A percentile compares a stretch with the other conserved stretches of the same genome.
Evolutionary conservation across 2,888 invertebrate species (phyloP).

Genomic region (Brachyopa scutellaris): DNA sequence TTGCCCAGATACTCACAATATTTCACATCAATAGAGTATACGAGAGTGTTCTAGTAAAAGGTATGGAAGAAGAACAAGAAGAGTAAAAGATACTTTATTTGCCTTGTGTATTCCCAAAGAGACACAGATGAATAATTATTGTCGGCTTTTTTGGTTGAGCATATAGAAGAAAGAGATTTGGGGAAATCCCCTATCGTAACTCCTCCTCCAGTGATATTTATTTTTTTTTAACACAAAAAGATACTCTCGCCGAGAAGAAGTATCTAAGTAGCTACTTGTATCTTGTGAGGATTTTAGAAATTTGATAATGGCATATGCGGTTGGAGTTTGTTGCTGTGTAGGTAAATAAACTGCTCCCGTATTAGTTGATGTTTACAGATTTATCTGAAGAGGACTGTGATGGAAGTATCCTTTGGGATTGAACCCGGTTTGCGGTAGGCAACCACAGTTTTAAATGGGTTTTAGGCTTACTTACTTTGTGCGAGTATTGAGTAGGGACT

Average conservation of each 20-base stretch:
- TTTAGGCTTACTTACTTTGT: slow-evolving; percentile 17
- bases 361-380: slow-evolving; percentile 24
- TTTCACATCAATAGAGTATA: slow-evolving; percentile 35
- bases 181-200: slow-evolving; percentile 18
- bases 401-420: slow-evolving; percentile 18
- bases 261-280: too few species aligned
- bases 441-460: slow-evolving; percentile 50
- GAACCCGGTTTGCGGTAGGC: slow-evolving; percentile 25
- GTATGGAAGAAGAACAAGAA: background rate
- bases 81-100: slow-evolving; percentile 4
- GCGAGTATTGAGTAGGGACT: slow-evolving; percentile 4
- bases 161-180: background rate
- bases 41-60: background rate
- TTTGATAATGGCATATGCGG: slow-evolving; percentile 33
- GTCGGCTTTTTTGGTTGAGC: slow-evolving; percentile 10
- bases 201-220: background rate
- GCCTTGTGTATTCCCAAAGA: slow-evolving; percentile 20
- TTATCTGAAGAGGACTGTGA: slow-evolving; percentile 4
- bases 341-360: background rate
- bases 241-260: slow-evolving; percentile 1
- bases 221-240: slow-evolving; percentile 7
- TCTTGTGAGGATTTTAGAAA: slow-evolving; percentile 26
- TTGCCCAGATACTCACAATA: slow-evolving; percentile 32
- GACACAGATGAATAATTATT: slow-evolving; percentile 48
- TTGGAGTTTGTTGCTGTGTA: background rate